Conservation (phyloP, 2,888 invertebrate species). For the Drosophila stalkeri region DNA sequence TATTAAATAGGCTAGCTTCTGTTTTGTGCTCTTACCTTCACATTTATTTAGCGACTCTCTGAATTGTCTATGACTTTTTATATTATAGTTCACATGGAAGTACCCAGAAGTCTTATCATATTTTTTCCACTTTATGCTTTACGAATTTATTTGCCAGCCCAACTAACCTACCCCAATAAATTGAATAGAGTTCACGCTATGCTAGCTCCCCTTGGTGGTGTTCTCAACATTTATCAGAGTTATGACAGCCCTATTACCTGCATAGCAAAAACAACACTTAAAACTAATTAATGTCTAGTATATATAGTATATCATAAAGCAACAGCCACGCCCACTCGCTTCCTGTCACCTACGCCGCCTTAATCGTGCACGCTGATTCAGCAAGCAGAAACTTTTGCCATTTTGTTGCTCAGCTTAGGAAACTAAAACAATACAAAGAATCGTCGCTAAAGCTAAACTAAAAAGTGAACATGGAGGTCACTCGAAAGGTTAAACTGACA, state of each 20-base stretch:
- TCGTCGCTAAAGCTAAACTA: constrained; percentile 34
- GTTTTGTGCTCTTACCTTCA: too few species aligned
- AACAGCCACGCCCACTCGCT: constrained; percentile 39
- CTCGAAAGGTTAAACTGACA: constrained; percentile 76
- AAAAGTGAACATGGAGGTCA: constrained; percentile 71
- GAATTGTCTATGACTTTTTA: background rate
- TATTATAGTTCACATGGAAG: background rate
- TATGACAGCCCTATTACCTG: constrained; percentile 9
- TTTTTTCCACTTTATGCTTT: background rate
- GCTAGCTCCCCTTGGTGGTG: too few species aligned
- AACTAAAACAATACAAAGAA: constrained; percentile 27
- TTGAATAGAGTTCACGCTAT: background rate
- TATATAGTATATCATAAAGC: constrained; percentile 17
- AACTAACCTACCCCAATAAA: constrained; percentile 22
- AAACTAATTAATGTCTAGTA: constrained; percentile 18
- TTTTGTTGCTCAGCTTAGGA: background rate
- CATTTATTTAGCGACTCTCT: background rate
- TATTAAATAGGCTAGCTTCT: too few species aligned
- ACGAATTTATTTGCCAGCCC: background rate
- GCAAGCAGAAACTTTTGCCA: constrained; percentile 12
- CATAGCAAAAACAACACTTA: background rate
- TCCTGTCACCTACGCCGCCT: constrained; percentile 25
- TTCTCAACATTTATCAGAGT: background rate
- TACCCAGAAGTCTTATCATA: background rate
- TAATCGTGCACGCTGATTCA: constrained; percentile 26